Evolutionary conservation across 2,113 vertebrate species (phyloP), one percentile per base, ranked within the genome.

Genomic region (Datnioides undecimradiatus): DNA sequence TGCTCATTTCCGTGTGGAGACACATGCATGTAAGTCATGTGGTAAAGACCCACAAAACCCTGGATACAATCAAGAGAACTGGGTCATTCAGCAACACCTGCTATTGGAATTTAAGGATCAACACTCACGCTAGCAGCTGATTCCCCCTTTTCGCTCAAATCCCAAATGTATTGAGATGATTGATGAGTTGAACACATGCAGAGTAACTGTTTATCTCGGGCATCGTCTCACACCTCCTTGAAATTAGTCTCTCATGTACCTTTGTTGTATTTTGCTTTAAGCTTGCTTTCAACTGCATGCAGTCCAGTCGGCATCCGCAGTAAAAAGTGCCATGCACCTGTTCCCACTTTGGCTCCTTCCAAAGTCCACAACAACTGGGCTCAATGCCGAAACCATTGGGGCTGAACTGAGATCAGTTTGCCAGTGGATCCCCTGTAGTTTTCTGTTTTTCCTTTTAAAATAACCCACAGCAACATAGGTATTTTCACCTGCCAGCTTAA

Each of bases 51-150:
- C 60, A 68, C 77, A 89, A 86, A 82, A 82, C 55, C 80, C 65
- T 62, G 73, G 66, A 80, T 85, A 68, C 65, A 80, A 79, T 87
- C 60, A 65, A 80, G 69, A 14, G 58, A 85, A 87, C 31, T 58
- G 71, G 87, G 79, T 85, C 71, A 79, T 73, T 78, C 59, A 65
- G 41, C 77, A 73, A 72, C 90, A 94, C 92, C 91, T 92, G 93
- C 90, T 82, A 57, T 79, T 73, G 86, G 83, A 88, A 82, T 91
- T 59, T 43, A 12, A 80, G 80, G 86, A 81, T 81, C 83, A 88
- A 82, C 80, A 64, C 82, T 84, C 67, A 25, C 3, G 21, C 75
- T 17, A 68, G 69, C 87, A 85, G 90, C 90, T 87, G 83, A 85
- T 86, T 77, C 31, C 67, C 48, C 54, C 34, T 80, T 72, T 83